Evolutionary conservation across 2,888 invertebrate genomes (phyloP).

Genomic region (Drosophila paranaensis): DNA sequence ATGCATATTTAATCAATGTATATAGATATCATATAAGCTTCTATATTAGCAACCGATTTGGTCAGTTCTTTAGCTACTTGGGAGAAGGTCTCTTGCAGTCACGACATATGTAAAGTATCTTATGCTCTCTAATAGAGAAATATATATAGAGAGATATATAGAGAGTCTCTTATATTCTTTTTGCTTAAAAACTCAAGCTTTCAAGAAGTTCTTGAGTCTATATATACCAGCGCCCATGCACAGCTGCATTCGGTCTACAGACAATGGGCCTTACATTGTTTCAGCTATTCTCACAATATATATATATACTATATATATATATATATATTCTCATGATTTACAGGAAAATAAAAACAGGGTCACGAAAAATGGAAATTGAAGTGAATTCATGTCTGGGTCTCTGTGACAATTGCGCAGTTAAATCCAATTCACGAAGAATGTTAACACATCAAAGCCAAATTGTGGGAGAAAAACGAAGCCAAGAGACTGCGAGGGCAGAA

Average conservation of each 20-base stretch:
- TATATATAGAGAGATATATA: too few relatives aligned
- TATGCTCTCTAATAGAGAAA: too few relatives aligned
- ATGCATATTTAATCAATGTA: background rate
- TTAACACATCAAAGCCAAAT: conserved; percentile 32
- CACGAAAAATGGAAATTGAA: conserved; percentile 34
- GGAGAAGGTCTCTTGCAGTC: too few relatives aligned
- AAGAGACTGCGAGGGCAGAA: background rate
- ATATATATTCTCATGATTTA: conserved; percentile 55
- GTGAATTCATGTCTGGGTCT: conserved; percentile 36
- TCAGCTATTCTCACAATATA: conserved; percentile 25
- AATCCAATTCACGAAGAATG: conserved; percentile 39
- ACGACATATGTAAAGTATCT: too few relatives aligned
- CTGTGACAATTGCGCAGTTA: conserved; percentile 45
- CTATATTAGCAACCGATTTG: too few relatives aligned
- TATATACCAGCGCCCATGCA: too few relatives aligned
- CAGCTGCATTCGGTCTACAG: background rate
- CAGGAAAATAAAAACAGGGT: conserved; percentile 48
- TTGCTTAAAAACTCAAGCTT: background rate
- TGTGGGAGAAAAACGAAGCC: conserved; percentile 46
- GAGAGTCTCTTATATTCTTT: too few relatives aligned
- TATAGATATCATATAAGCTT: too few relatives aligned
- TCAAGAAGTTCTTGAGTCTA: background rate
- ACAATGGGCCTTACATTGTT: conserved; percentile 51
- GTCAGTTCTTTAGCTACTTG: too few relatives aligned
- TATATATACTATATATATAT: background rate